These are phyloP conservation scores for Neosilurus hyrtlii DNA, from an alignment of 2,797 vertebrate species.

Conservation along the genomic window DNA sequence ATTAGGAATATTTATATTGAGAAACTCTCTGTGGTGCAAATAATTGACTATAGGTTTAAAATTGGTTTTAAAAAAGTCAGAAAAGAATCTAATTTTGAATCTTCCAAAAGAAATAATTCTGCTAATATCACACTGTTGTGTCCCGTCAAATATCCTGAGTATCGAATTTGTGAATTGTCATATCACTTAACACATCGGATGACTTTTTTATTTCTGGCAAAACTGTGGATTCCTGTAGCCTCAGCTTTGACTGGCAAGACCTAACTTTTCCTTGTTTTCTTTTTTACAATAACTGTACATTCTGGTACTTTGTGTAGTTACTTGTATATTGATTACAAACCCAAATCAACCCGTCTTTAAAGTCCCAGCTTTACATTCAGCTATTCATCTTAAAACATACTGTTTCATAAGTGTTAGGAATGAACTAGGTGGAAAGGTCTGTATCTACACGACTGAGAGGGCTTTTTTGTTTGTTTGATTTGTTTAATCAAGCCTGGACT, in stretches of 20 bases:
- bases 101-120: neutral
- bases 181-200: neutral
- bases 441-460: neutral
- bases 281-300: neutral
- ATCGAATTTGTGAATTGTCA: neutral
- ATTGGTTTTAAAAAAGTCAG: neutral
- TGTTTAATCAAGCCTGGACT: neutral
- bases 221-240: neutral
- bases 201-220: neutral
- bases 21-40: neutral
- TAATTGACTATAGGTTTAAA: neutral
- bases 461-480: no score
- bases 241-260: neutral
- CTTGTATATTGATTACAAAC: neutral
- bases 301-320: neutral
- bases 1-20: conserved; percentile 45
- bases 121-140: neutral
- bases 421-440: neutral
- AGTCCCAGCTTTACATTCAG: neutral
- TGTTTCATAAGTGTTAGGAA: neutral
- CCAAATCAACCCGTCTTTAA: neutral
- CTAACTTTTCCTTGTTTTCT: neutral
- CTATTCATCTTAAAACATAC: neutral
- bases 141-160: neutral
- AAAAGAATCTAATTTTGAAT: neutral